These are phyloP conservation scores for Campopleginae sp. DNA, from an alignment of 2,888 invertebrate species.

Conservation along the genomic window DNA sequence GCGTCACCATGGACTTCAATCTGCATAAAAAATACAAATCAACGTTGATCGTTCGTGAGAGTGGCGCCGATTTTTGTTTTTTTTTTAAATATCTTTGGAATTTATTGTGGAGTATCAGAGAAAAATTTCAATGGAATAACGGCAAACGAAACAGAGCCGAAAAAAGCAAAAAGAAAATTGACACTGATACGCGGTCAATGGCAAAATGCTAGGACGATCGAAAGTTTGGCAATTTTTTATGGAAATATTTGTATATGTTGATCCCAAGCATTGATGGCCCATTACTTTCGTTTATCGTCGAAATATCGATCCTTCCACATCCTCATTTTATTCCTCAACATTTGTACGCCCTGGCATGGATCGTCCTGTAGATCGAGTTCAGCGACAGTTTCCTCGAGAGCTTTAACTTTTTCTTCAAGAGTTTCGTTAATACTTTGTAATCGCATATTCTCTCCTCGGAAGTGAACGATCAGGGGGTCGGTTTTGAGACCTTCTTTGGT, in stretches of 20 bases:
- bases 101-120: too few relatives aligned
- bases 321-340: constrained; percentile 74
- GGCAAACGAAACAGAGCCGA: too few relatives aligned
- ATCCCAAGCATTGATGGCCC: constrained; percentile 10
- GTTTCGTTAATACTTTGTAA: constrained; percentile 75
- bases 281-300: constrained; percentile 78
- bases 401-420: constrained; percentile 76
- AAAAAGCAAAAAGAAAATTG: too few relatives aligned
- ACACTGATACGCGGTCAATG: too few relatives aligned
- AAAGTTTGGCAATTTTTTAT: too few relatives aligned
- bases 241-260: too few relatives aligned
- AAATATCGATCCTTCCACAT: constrained; percentile 72
- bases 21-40: constrained; percentile 66
- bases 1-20: constrained; percentile 74
- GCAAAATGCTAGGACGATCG: too few relatives aligned
- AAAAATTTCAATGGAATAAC: too few relatives aligned
- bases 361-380: constrained; percentile 76
- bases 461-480: constrained; percentile 78
- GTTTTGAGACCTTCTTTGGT: constrained; percentile 74
- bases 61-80: too few relatives aligned
- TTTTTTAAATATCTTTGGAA: neutral
- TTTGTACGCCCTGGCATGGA: constrained; percentile 73
- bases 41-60: neutral
- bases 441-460: constrained; percentile 77
- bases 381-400: constrained; percentile 75